Evolutionary conservation across 2,113 vertebrate genomes (phyloP), one percentile per base, ranked within the genome.

Genomic region (Mormyrus iriodes): DNA sequence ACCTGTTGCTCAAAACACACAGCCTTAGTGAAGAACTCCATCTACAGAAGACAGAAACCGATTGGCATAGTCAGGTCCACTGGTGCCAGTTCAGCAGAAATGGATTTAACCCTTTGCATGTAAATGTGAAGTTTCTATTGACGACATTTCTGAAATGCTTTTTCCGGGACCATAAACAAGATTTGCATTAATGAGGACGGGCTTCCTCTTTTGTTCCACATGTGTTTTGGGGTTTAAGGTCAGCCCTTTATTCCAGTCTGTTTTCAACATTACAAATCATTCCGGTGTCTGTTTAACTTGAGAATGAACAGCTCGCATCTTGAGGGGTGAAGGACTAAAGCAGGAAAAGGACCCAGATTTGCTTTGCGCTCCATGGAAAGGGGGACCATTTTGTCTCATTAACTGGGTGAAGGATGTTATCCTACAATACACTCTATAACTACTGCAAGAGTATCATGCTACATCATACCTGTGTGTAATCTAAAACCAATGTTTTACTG

Each of bases 1-100:
- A 92, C 91, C 86, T 92, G 92, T 92, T 91, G 91, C 90, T 89
- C 89, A 90, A 91, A 90, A 58, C 90, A 89, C 76, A 91, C 48
- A 89, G 31, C 51, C 88, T 79, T 39, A 61, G 88, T 88, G 24
- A 55, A 91, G n/a, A 90, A 27, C 31, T 85, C 89, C 52, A 90
- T 90, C 76, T 88, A 69, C 35, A 82, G 53, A 51, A 88, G 39
- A 90, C 91, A 44, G 31, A 88, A 52, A 42, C 82, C 58, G 35
- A 46, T 69, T 35, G 51, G 27, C 84, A 46, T 15, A 42, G 48
- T 53, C 83, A 35, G 44, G 61, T 58, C 31, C 44, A 76, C 83
- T 85, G 44, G 83, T 86, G 61, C 44, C 82, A 85, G 55, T 85
- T 19, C 21, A 15, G 58, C 82, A 85, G 52, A 58, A 39, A 44